phyloP scores from a whole-genome alignment of 1,140 invertebrate genomes.

The Bradynema listronoti region DNA sequence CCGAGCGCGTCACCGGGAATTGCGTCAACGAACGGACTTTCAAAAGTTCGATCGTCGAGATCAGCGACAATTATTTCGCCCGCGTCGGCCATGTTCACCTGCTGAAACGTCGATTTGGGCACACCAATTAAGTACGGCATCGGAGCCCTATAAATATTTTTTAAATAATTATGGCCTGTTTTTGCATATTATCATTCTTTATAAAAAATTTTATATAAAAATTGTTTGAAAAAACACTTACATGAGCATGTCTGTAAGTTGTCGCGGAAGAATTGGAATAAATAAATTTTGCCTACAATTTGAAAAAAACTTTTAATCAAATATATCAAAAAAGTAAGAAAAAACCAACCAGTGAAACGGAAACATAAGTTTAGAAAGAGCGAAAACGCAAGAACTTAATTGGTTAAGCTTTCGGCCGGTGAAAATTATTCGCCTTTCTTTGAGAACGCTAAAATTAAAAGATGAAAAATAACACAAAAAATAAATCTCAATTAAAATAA shows the following conservation, averaged over 20 bases:
- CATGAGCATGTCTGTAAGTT: constrained; percentile 45
- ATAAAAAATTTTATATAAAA: constrained; percentile 11
- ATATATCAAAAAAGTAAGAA: constrained; percentile 1
- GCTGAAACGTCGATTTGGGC: constrained; percentile 40
- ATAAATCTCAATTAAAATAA: neutral
- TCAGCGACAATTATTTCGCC: constrained; percentile 30
- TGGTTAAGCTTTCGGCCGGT: constrained; percentile 46
- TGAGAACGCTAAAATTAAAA: constrained; percentile 41
- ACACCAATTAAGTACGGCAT: constrained; percentile 54
- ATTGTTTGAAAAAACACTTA: constrained; percentile 5
- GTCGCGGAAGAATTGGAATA: constrained; percentile 47
- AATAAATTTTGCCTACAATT: constrained; percentile 48
- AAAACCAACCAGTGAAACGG: constrained; percentile 47
- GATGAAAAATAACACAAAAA: constrained; percentile 17
- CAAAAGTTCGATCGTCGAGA: constrained; percentile 26
- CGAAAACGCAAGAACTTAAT: constrained; percentile 48
- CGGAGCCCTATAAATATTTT: constrained; percentile 41
- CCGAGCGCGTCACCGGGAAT: constrained; percentile 15
- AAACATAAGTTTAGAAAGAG: constrained; percentile 39
- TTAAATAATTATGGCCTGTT: constrained; percentile 4
- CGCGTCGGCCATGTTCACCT: constrained; percentile 20
- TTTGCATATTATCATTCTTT: too few species aligned
- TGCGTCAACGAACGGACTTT: constrained; percentile 15
- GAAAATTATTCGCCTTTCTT: constrained; percentile 48
- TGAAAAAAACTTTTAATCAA: constrained; percentile 14